These are phyloP conservation scores for Diachrysia chrysitis DNA, from an alignment of 2,888 invertebrate species.

Conservation along the genomic window DNA sequence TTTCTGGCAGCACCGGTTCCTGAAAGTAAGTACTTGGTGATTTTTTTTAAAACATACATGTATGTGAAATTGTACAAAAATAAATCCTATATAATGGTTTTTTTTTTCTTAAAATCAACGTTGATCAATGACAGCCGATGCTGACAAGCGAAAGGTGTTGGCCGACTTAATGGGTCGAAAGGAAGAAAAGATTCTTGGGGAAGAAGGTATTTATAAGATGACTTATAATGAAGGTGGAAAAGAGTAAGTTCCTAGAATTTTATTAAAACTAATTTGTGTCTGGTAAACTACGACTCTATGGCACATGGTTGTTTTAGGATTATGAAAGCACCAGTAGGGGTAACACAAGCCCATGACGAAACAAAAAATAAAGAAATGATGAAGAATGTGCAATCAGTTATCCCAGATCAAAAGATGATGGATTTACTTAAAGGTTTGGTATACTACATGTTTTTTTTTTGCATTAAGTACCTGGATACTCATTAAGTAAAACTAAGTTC, in stretches of 20 bases:
- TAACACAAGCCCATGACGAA: slow-evolving; percentile 59
- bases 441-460: neutral
- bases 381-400: slow-evolving; percentile 62
- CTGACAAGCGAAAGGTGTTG: slow-evolving; percentile 72
- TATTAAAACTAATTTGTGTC: neutral
- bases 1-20: slow-evolving; percentile 73
- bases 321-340: slow-evolving; percentile 68
- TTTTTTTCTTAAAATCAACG: neutral
- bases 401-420: slow-evolving; percentile 72
- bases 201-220: slow-evolving; percentile 72
- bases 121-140: slow-evolving; percentile 53
- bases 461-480: neutral
- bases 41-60: neutral
- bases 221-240: slow-evolving; percentile 72
- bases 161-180: slow-evolving; percentile 74
- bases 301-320: slow-evolving; percentile 55
- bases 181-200: slow-evolving; percentile 63
- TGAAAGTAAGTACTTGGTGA: slow-evolving; percentile 67
- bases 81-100: too few relatives aligned
- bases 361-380: slow-evolving; percentile 59
- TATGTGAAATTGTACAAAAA: too few relatives aligned
- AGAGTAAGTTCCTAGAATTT: slow-evolving; percentile 68
- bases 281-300: neutral
- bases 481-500: too few relatives aligned
- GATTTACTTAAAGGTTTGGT: slow-evolving; percentile 66